Base-by-base conservation (phyloP, 1,140 invertebrate genomes). In the Chionoecetes opilio region DNA sequence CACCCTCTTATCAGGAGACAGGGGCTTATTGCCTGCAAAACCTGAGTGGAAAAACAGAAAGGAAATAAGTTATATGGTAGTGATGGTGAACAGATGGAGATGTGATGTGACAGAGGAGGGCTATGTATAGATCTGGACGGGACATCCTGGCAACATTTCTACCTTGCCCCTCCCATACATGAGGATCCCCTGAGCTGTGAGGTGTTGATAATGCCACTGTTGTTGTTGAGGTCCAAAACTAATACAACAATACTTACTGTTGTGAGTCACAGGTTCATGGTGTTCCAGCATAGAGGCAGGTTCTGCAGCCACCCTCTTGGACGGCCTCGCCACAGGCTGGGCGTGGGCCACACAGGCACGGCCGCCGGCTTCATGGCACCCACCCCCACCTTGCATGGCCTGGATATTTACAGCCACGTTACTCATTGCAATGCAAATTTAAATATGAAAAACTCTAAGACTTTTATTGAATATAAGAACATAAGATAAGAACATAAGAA, bases 281-380 rank as follows among this genome's bases (percentile, higher is more conserved):
- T 75, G 21, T 26, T n/a, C 63, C 6, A n/a, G n/a, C n/a, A 31
- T 88, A 41, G 94, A 41, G 29, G 94, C 41, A 29, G 94, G 90
- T 53, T 87, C 94, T 88, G 46, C 37, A 9, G 94, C 94, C n/a
- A 92, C 11, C 32, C 53, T 86, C 84, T 92, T 95, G 31, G 94
- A 6, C 0, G 94, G 94, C 32, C 87, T 95, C 0, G 34, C 14
- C 2, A 95, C 94, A 21, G 94, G 94, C 31, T 95, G 94, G n/a
- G 94, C 92, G 38, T 95, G 46, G 41, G 84, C 90, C 29, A 95
- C 94, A 9, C 41, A 38, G n/a, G 94, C 26, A 17, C 37, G 46
- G 41, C 63, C 91, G 26, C 32, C n/a, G 6, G 17, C 41, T 14
- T 94, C 93, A 2, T 29, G 34, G n/a, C 8, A 5, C 0, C 17